Evolutionary conservation across 1,140 invertebrate species (phyloP), one percentile per base, ranked within the genome.

Genomic region (Trachelipus rathkii): DNA sequence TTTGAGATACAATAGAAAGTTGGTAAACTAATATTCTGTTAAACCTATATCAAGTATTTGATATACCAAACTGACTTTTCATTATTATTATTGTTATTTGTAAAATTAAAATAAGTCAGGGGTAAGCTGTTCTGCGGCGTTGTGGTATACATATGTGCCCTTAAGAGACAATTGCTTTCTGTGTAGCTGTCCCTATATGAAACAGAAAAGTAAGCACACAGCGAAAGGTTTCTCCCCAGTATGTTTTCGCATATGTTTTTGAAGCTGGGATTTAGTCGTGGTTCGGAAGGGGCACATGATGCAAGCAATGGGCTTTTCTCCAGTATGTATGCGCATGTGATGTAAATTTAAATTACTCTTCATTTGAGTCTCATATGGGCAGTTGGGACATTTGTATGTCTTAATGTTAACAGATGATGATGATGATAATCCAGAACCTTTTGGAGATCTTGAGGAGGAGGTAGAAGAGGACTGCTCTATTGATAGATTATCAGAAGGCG

Each of bases 141-240:
- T n/a, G n/a, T n/a, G 8, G 66, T 68, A 15, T 67, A 67, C 73
- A 75, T 75, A 53, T 75, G 73, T n/a, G n/a, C n/a, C n/a, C 66
- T 67, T 0, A 60, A 53, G 10, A 75, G 45, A 21, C 45, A 68
- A 68, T 75, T n/a, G 60, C 19, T 60, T 60, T n/a, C 21, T 75
- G 73, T n/a, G n/a, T n/a, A 43, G 23, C 69, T 0, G 73, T n/a
- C 73, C 8, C 79, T 70, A 66, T 74, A 80, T 24, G 76, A 50
- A 71, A n/a, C 79, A 80, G 43, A 71, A 71, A 43, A n/a, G 24
- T 72, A n/a, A n/a, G 66, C 79, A 80, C n/a, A n/a, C n/a, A 13
- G 71, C 77, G 33, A 78, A 80, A 44, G 79, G 79, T 60, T 80
- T 80, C 67, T 80, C 79, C 13, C 79, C 79, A 4, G 79, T 80